Evolutionary conservation across 2,888 invertebrate species (phyloP).

Genomic region (Aleiodes testaceus): DNA sequence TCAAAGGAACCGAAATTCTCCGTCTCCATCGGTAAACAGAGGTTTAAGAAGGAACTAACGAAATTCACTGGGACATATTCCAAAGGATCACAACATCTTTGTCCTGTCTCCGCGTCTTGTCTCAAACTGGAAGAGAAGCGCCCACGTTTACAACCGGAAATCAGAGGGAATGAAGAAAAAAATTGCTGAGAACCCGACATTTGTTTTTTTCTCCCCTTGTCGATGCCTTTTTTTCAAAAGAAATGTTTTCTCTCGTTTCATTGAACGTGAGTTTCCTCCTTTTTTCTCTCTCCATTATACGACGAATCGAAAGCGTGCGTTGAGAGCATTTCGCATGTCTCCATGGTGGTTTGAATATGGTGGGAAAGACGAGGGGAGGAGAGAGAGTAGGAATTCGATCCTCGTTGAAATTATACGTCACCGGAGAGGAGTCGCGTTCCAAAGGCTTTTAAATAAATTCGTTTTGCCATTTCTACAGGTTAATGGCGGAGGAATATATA

Average conservation of each 20-base stretch:
- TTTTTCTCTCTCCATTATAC: conserved; percentile 12
- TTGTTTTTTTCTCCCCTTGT: conserved; percentile 31
- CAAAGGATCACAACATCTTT: conserved; percentile 37
- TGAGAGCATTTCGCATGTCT: conserved; percentile 35
- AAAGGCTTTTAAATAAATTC: conserved; percentile 37
- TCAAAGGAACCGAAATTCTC: background rate
- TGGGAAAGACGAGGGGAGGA: background rate
- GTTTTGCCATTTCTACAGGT: conserved; percentile 31
- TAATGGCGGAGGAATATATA: conserved; percentile 25
- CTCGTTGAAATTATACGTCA: conserved; percentile 41
- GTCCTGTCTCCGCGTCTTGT: conserved; percentile 31
- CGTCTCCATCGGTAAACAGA: conserved; percentile 7
- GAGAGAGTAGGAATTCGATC: conserved; percentile 37
- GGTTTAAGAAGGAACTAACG: background rate
- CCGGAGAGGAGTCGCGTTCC: conserved; percentile 35
- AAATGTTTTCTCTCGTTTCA: conserved; percentile 21
- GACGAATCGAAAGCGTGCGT: conserved; percentile 33
- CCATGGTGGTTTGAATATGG: conserved; percentile 15
- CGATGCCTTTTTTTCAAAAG: conserved; percentile 17
- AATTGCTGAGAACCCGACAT: conserved; percentile 45
- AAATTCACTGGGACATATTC: conserved; percentile 32
- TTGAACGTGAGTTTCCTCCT: conserved; percentile 6
- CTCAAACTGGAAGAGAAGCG: conserved; percentile 11
- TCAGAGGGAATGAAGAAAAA: conserved; percentile 40
- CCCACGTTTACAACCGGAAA: conserved; percentile 36